A percentile compares a stretch with the other conserved stretches of the same genome.
These are phyloP conservation scores for Leptodactylus fallax DNA, from an alignment of 2,797 vertebrate genomes.

Conservation along the genomic window DNA sequence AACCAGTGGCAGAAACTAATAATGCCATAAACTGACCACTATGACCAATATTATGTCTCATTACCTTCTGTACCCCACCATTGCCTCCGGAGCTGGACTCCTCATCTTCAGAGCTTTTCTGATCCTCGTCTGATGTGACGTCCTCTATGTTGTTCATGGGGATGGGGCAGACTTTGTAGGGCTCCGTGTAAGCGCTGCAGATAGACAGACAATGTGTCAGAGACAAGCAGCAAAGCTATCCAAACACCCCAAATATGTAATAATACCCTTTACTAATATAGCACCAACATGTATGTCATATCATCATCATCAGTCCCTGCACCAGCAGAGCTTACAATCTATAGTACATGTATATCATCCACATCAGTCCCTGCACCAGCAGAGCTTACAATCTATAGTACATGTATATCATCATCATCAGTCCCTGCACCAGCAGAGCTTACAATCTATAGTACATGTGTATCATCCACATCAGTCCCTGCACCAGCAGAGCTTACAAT, in stretches of 20 bases:
- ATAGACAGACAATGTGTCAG: constrained; percentile 53
- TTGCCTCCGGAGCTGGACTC: constrained; percentile 78
- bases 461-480: no score
- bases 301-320: no score
- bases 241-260: no score
- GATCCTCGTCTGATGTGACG: constrained; percentile 85
- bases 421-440: no score
- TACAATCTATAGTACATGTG: no score
- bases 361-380: no score
- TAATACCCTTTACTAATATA: background rate
- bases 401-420: no score
- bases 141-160: constrained; percentile 71
- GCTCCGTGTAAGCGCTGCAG: constrained; percentile 92
- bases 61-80: constrained; percentile 84
- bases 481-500: no score
- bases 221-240: background rate
- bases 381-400: no score
- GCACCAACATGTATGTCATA: background rate
- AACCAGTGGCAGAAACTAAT: background rate
- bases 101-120: constrained; percentile 92
- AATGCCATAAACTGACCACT: background rate
- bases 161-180: constrained; percentile 85
- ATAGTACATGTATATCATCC: no score
- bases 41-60: background rate
- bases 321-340: no score